Conservation (phyloP, 2,113 vertebrate genomes). For the Talpa occidentalis region DNA sequence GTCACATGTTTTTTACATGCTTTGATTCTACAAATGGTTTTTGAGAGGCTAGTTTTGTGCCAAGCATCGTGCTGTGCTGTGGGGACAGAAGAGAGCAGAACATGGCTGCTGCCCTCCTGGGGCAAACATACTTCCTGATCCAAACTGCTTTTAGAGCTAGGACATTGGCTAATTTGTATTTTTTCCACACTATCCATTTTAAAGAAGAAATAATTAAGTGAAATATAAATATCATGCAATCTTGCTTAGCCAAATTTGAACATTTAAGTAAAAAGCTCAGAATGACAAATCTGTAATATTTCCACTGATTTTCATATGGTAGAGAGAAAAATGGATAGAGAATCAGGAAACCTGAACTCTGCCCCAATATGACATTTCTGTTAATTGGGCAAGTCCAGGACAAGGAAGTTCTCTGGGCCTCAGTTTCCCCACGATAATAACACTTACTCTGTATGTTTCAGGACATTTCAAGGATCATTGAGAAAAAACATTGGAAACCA, state of each 20-base stretch:
- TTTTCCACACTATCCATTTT: background rate
- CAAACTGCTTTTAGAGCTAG: background rate
- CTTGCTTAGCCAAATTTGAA: background rate
- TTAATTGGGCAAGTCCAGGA: background rate
- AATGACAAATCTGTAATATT: background rate
- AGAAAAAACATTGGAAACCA: background rate
- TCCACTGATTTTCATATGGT: background rate
- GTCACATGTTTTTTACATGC: background rate
- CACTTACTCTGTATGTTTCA: background rate
- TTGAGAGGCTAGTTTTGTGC: background rate
- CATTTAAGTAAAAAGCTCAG: background rate
- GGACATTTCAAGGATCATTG: background rate
- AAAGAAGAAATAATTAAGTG: slow-evolving; percentile 16
- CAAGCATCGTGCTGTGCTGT: background rate
- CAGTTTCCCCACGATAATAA: background rate
- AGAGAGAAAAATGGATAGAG: background rate
- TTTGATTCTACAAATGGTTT: background rate
- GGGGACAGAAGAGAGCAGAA: background rate
- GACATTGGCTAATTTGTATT: background rate
- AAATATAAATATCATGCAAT: background rate
- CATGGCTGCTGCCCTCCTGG: background rate
- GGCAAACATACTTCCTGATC: background rate
- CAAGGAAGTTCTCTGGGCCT: background rate
- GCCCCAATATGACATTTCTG: background rate
- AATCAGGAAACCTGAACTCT: background rate